Base-by-base conservation (phyloP, 53 echinoderm and acorn worm genomes). In the Holothuria leucospilota region DNA sequence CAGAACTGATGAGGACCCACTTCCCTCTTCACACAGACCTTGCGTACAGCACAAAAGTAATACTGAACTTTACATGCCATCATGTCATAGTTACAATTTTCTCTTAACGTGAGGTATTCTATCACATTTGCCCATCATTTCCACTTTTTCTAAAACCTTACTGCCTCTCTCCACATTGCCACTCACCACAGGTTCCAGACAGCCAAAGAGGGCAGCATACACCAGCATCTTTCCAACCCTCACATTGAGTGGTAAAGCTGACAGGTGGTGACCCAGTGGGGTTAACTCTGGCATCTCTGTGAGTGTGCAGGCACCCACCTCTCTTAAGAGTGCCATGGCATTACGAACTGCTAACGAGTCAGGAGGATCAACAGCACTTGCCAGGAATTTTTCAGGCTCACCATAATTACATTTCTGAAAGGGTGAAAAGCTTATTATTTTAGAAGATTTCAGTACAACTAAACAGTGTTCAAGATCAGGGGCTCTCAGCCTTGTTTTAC, bases 151-250 rank as follows among this genome's bases (percentile, higher is more conserved):
- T 56, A 1, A 16, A 56, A 16, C 4, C 16, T 56, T 18, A 1
- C 18, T 56, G 0, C 4, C 18, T 56, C 49, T 13, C 9, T 49
- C 10, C 49, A 49, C 8, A 49, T 6, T 56, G 5, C 3, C 8
- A 87, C 96, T 82, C 62, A 96, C 96, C 89, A 96, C 89, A 66
- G 96, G 96, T 68, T 96, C 96, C 79, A 96, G 71, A 74, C 96
- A 96, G 65, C 91, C 94, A 94, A 96, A 94, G 61, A 96, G 87
- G 69, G 96, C 96, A 68, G 94, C 96, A 87, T 94, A 96, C 38
- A 96, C 72, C 69, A 96, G 71, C 96, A 96, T 96, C 85, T 96
- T 96, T 40, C 94, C 96, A 13, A 96, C 92, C 59, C 96, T 86
- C 26, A 96, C 96, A 51, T 96, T 92, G 83, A 96, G 94, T 26